Base-by-base conservation (phyloP, 2,888 invertebrate species). In the Lepidonotus clava region DNA sequence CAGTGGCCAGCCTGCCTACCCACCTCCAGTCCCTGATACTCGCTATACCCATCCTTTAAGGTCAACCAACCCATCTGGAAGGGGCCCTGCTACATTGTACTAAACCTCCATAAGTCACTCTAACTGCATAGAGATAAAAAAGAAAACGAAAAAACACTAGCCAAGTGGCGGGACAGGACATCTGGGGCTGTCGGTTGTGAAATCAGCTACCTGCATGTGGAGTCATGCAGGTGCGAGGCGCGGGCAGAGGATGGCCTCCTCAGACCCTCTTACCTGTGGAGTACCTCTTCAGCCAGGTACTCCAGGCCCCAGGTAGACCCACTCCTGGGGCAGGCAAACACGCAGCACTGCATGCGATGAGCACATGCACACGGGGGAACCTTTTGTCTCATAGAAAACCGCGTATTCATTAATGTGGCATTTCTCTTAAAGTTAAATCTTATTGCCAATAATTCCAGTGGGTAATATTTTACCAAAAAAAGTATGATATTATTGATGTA, bases 211-310 rank as follows among this genome's bases (percentile, higher is more conserved):
- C 8, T 71, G 38, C 36, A 71, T 71, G 71, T 71, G n/a, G 14
- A 71, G 71, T 71, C 71, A 71, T 34, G 71, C 1, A n/a, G 34
- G 71, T 14, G 36, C 71, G 38, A 11, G 38, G 11, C 36, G 36
- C n/a, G n/a, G 1, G 71, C 56, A 18, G 56, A 8, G 5, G 56
- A 24, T 5, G 14, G 5, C 11, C 38, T 38, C 71, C 61, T 61
- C 24, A 61, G 24, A n/a, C 28, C 21, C 61, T 71, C 71, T 71
- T 71, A 71, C 71, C 71, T 71, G 36, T 71, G 71, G 71, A 71
- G 71, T 14, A 71, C 71, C 71, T 71, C 71, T 38, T 38, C 71
- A 71, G 61, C 36, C 71, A 38, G 38, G 71, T 34, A 38, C 71
- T 71, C 38, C 36, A 36, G 71, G 1, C 34, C 71, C 18, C 71